Percentiles rank a stretch among this genome's conserved stretches.
Evolutionary conservation across 2,797 vertebrate species (phyloP).

Genomic region (Chelidonichthys spinosus): DNA sequence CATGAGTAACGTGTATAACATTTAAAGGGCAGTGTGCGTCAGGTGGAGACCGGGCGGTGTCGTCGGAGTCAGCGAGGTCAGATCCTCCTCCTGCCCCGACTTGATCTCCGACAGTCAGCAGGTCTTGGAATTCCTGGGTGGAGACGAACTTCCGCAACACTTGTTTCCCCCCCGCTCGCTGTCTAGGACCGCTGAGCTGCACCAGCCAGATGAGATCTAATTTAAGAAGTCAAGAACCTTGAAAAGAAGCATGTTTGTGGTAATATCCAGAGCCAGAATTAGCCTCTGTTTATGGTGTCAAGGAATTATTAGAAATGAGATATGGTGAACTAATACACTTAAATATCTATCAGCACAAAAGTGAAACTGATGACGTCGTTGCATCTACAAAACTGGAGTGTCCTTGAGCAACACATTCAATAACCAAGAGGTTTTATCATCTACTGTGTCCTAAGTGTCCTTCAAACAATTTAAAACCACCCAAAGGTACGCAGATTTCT

Average conservation of each 20-base stretch:
- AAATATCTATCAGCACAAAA: not conserved
- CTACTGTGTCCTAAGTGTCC: not conserved
- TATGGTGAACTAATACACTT: not conserved
- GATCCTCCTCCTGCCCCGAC: slow-evolving; percentile 23
- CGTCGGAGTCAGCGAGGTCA: slow-evolving; percentile 31
- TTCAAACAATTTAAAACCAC: not conserved
- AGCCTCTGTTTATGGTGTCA: not conserved
- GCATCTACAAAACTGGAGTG: not conserved
- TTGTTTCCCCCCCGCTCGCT: slow-evolving; percentile 34
- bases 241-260: slow-evolving; percentile 11
- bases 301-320: not conserved
- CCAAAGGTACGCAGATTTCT: not conserved
- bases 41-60: not conserved
- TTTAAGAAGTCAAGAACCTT: slow-evolving; percentile 28
- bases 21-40: slow-evolving; percentile 10
- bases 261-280: not conserved
- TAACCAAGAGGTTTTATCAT: not conserved
- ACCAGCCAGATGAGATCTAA: slow-evolving; percentile 24
- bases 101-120: slow-evolving; percentile 45
- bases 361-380: not conserved
- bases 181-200: not conserved
- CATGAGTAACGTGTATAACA: not conserved
- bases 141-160: slow-evolving; percentile 62
- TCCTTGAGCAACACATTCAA: slow-evolving; percentile 6
- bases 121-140: slow-evolving; percentile 60